Evolutionary conservation across 2,113 vertebrate genomes (phyloP).

Genomic region (Loxodonta africana): DNA sequence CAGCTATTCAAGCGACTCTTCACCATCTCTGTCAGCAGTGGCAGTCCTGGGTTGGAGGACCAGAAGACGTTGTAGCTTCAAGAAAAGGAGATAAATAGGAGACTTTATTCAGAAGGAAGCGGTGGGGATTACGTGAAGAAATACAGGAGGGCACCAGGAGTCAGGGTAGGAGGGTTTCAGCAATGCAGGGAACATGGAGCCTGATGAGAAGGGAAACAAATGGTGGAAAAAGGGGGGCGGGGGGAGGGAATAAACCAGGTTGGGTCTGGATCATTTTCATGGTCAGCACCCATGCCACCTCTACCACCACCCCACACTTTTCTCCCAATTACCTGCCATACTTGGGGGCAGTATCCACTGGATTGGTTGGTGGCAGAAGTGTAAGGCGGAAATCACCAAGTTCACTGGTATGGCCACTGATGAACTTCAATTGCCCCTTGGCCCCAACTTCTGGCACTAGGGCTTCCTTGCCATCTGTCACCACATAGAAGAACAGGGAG

Average conservation of each 20-base stretch:
- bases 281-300: neutral
- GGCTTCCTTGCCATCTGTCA: slow-evolving; percentile 93
- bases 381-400: slow-evolving; percentile 95
- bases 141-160: neutral
- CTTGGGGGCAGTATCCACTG: slow-evolving; percentile 85
- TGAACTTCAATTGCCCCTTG: slow-evolving; percentile 87
- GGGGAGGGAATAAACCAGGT: neutral
- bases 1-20: slow-evolving; percentile 91
- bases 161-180: neutral
- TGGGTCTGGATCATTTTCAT: neutral
- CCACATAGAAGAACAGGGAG: slow-evolving; percentile 97
- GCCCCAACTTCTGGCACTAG: slow-evolving; percentile 87
- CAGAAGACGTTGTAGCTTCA: slow-evolving; percentile 94
- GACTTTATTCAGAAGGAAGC: slow-evolving; percentile 5
- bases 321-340: slow-evolving; percentile 90
- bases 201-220: neutral
- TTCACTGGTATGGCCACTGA: slow-evolving; percentile 92
- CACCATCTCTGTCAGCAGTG: slow-evolving; percentile 94
- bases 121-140: neutral
- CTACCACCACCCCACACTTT: neutral
- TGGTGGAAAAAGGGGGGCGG: neutral
- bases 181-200: neutral
- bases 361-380: slow-evolving; percentile 90
- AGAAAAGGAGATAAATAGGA: slow-evolving; percentile 57
- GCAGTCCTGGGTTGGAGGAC: slow-evolving; percentile 91